Conservation (phyloP, 2,113 vertebrate genomes). For the Ophiodon elongatus region DNA sequence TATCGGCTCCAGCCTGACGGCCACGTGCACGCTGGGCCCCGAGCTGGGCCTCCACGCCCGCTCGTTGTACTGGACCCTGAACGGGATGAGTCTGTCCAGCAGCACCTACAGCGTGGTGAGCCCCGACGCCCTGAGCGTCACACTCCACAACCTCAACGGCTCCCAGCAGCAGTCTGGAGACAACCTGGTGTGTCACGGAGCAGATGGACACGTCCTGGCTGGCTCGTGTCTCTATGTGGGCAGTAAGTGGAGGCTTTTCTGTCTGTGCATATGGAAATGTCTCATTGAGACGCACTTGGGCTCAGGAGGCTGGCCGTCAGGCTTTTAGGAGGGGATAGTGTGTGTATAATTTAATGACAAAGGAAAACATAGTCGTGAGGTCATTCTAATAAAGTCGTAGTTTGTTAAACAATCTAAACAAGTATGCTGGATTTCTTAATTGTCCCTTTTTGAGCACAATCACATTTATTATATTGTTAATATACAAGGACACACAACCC, state of each 20-base stretch:
- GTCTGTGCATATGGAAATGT: neutral
- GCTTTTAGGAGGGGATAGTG: neutral
- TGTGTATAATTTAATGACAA: neutral
- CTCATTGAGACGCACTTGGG: neutral
- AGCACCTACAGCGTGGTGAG: conserved; percentile 84
- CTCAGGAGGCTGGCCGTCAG: neutral
- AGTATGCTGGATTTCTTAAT: neutral
- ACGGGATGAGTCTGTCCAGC: conserved; percentile 87
- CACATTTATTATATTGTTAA: neutral
- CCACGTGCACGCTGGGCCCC: conserved; percentile 87
- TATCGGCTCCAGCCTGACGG: conserved; percentile 92
- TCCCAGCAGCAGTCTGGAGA: conserved; percentile 94
- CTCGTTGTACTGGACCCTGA: conserved; percentile 93
- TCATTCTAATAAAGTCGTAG: neutral
- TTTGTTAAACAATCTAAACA: neutral
- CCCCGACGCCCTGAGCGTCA: conserved; percentile 84
- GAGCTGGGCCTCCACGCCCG: conserved; percentile 82
- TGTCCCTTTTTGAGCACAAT: neutral
- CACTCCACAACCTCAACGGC: conserved; percentile 88
- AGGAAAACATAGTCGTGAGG: neutral
- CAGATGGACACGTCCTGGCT: conserved; percentile 89
- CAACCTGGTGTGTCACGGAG: conserved; percentile 94
- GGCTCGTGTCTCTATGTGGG: conserved; percentile 95
- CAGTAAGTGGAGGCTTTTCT: conserved; percentile 83
- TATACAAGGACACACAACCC: neutral